Conservation (phyloP, 2,888 invertebrate species). For the Cataglyphis rosenhaueri region DNA sequence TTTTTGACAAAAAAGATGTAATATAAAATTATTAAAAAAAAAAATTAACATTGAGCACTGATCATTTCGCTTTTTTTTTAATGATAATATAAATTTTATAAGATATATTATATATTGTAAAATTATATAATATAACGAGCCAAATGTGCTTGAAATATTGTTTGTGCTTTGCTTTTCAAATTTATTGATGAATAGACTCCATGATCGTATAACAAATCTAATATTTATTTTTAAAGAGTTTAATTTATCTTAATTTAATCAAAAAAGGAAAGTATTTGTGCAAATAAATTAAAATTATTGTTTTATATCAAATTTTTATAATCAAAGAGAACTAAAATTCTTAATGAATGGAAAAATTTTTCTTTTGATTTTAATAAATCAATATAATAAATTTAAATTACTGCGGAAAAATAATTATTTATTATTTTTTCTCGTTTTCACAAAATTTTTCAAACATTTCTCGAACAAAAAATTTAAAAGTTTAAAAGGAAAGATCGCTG, state of each 20-base stretch:
- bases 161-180: no score
- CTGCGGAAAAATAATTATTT: background rate
- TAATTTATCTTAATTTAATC: no score
- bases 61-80: no score
- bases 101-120: no score
- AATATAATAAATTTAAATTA: background rate
- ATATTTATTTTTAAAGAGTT: no score
- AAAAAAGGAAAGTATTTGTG: background rate
- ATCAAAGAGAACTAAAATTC: background rate
- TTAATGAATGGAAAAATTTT: background rate
- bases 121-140: background rate
- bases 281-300: background rate
- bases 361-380: background rate
- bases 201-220: no score
- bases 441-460: background rate
- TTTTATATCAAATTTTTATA: background rate
- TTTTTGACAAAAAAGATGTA: no score
- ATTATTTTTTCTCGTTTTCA: background rate
- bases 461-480: background rate
- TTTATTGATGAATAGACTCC: no score
- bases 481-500: background rate
- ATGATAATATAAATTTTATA: no score
- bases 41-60: no score
- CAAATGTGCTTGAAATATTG: no score
- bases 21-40: no score